Evolutionary conservation across 2,888 invertebrate species (phyloP).

Genomic region (Sarcophaga subvicina): DNA sequence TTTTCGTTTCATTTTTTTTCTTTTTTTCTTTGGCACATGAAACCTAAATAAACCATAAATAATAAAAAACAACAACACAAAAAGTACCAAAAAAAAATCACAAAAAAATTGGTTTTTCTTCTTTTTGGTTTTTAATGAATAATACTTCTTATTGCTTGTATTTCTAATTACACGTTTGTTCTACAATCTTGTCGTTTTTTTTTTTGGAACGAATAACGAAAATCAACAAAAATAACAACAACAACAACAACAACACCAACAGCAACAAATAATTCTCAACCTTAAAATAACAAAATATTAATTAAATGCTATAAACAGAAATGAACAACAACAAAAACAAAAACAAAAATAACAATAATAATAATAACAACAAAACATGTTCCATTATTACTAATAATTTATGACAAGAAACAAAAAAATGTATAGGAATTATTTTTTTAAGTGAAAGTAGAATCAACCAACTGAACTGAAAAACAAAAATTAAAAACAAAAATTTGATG

Average conservation of each 20-base stretch:
- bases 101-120: not conserved
- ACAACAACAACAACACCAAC: constrained; percentile 15
- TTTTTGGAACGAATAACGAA: constrained; percentile 26
- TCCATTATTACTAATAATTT: constrained; percentile 14
- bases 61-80: constrained; percentile 17
- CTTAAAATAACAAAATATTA: constrained; percentile 2
- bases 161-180: constrained; percentile 36
- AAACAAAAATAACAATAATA: not conserved
- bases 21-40: constrained; percentile 32
- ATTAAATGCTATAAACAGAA: not conserved
- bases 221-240: constrained; percentile 2
- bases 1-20: not conserved
- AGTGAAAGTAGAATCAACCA: constrained; percentile 15
- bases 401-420: not conserved
- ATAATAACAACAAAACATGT: not conserved
- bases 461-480: not conserved
- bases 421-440: not conserved
- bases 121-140: not conserved
- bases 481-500: constrained; percentile 13
- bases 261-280: not conserved
- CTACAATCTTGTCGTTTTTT: not conserved
- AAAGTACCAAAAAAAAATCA: constrained; percentile 26
- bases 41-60: constrained; percentile 50
- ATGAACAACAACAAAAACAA: not conserved
- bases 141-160: constrained; percentile 23